These are phyloP conservation scores for Smittia sp. DNA, from an alignment of 2,888 invertebrate genomes.

Conservation along the genomic window DNA sequence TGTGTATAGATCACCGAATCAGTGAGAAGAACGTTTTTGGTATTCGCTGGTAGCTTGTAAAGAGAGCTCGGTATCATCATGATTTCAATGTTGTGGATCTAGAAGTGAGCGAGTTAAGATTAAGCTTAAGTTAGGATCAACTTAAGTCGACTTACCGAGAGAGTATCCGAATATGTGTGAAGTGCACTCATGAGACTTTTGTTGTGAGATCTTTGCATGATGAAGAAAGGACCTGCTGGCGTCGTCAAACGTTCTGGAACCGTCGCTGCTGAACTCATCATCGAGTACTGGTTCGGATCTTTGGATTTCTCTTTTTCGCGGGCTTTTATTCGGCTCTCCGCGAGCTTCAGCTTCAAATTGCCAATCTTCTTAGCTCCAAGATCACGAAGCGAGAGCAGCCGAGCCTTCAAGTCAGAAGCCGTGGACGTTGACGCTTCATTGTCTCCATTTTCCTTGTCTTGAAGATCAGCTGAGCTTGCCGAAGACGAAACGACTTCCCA, in stretches of 20 bases:
- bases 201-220: conserved; percentile 51
- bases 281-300: conserved; percentile 47
- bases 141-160: conserved; percentile 46
- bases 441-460: conserved; percentile 21
- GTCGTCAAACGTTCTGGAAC: conserved; percentile 52
- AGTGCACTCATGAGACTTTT: conserved; percentile 52
- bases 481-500: conserved; percentile 54
- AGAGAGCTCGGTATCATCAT: conserved; percentile 65
- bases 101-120: conserved; percentile 44
- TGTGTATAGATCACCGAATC: background rate
- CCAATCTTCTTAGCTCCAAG: conserved; percentile 67
- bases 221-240: conserved; percentile 51
- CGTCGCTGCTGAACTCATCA: conserved; percentile 51
- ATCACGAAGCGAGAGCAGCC: conserved; percentile 64
- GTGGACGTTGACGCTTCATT: conserved; percentile 11
- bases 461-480: conserved; percentile 42
- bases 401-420: conserved; percentile 51
- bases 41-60: conserved; percentile 65
- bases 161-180: conserved; percentile 50
- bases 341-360: conserved; percentile 62
- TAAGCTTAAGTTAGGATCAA: background rate
- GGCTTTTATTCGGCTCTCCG: conserved; percentile 50
- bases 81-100: conserved; percentile 67
- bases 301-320: conserved; percentile 40
- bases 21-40: conserved; percentile 63